Evolutionary conservation across 1,140 invertebrate genomes (phyloP), one percentile per base, ranked within the genome.

Genomic region (Pogonomyrmex barbatus): DNA sequence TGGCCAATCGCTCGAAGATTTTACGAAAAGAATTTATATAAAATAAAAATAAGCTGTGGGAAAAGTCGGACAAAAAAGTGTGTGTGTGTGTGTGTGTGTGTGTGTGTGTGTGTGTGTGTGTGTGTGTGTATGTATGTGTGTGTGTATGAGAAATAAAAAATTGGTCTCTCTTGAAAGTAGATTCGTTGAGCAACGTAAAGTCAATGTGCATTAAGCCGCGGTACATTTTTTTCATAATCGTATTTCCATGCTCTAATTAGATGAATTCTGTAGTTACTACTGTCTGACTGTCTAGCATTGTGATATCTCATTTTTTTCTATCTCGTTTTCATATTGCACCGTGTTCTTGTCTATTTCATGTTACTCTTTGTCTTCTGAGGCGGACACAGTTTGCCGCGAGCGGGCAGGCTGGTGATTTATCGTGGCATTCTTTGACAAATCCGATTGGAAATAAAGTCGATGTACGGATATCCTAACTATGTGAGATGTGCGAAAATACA

Each of bases 1-100:
- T 24, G 47, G 56, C 78, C 78, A 82, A 88, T 89, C 68, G 78
- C 60, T 45, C 63, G 58, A 36, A 47, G 73, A 90, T 83, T 50
- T 60, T 50, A 47, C 12, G 24, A n/a, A 36, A 56, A 63, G 50
- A 56, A 60, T 47, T 17, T 73, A 73, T 71, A 42, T 71, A 47
- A 39, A 47, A 82, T 50, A 14, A 58, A 60, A 47, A 60, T 73
- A 70, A 24, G 14, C 65, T 3, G 42, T 33, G n/a, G 8, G 5
- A 33, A 30, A 8, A 12, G 17, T 12, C 12, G 24, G 12, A 8
- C 1, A 3, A 42, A 30, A 8, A 12, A n/a, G n/a, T n/a, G 24
- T 24, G 24, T 24, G 24, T 24, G 24, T 24, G 24, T 24, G 24
- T 24, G 24, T 24, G 24, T 24, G 24, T 24, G 24, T 24, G 24